Evolutionary conservation across 2,888 invertebrate genomes (phyloP).

Genomic region (Phengaris arion): DNA sequence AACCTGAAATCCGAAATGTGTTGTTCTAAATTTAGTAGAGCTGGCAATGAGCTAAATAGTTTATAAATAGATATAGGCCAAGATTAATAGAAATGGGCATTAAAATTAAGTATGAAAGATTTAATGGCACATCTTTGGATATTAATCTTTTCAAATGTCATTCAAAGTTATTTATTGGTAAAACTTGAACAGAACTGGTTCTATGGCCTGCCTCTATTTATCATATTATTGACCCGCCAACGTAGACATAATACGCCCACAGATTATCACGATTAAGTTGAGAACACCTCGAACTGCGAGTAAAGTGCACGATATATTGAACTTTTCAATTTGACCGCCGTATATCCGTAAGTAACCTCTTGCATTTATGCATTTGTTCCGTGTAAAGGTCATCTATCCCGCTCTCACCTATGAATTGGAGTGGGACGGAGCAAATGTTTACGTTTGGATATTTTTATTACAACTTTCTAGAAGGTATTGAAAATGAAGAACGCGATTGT

Average conservation of each 20-base stretch:
- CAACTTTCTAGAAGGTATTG: conserved; percentile 37
- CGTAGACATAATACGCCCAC: conserved; percentile 62
- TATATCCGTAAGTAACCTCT: conserved; percentile 20
- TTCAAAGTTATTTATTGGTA: conserved; percentile 34
- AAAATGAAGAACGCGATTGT: conserved; percentile 23
- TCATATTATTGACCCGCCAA: conserved; percentile 69
- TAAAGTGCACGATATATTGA: conserved; percentile 41
- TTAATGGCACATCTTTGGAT: neutral
- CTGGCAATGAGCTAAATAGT: neutral
- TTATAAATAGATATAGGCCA: neutral
- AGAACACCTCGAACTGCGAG: conserved; percentile 47
- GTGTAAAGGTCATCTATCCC: conserved; percentile 39
- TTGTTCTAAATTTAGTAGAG: neutral
- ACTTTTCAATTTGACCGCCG: conserved; percentile 50
- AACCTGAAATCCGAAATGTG: neutral
- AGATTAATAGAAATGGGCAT: neutral
- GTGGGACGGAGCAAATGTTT: conserved; percentile 32
- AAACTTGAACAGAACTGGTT: conserved; percentile 46
- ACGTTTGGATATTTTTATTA: conserved; percentile 37
- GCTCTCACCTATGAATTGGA: conserved; percentile 40
- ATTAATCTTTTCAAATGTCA: conserved; percentile 16
- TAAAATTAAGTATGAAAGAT: neutral
- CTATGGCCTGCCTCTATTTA: conserved; percentile 61
- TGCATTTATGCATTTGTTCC: conserved; percentile 44
- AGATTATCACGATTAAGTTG: conserved; percentile 48